Conservation (phyloP, 2,888 invertebrate species). For the Smittia sp. region DNA sequence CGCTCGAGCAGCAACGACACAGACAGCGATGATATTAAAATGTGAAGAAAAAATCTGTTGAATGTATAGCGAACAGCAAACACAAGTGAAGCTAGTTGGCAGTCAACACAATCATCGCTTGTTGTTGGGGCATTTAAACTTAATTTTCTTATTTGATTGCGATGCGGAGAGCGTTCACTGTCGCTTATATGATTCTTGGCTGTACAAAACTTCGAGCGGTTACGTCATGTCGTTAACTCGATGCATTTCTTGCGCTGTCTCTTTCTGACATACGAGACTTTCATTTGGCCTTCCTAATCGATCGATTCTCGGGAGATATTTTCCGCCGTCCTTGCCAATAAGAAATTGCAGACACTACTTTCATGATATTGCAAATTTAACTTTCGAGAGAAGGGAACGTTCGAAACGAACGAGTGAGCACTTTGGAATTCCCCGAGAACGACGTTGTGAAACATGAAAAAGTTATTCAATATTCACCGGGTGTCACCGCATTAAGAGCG, state of each 20-base stretch:
- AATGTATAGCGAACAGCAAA: neutral
- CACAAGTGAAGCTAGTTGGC: neutral
- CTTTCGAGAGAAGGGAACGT: neutral
- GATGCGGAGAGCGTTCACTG: slow-evolving; percentile 16
- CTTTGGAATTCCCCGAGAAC: slow-evolving; percentile 14
- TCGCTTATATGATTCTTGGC: neutral
- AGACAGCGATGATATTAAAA: neutral
- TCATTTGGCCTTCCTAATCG: slow-evolving; percentile 13
- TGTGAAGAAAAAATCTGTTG: neutral
- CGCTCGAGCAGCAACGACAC: neutral
- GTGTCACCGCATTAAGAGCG: neutral
- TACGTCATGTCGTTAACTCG: neutral
- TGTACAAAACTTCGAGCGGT: neutral
- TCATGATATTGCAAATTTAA: neutral
- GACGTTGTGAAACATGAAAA: neutral
- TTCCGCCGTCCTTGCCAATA: neutral
- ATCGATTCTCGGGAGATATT: neutral
- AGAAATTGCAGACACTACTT: slow-evolving; percentile 11
- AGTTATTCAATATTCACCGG: slow-evolving; percentile 23
- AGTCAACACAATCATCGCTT: neutral
- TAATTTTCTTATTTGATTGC: neutral
- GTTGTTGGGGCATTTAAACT: slow-evolving; percentile 7
- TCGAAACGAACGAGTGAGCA: neutral
- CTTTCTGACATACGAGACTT: slow-evolving; percentile 5
- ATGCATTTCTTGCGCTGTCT: neutral